Evolutionary conservation across 1,140 invertebrate genomes (phyloP).

Genomic region (Gryon sp.): DNA sequence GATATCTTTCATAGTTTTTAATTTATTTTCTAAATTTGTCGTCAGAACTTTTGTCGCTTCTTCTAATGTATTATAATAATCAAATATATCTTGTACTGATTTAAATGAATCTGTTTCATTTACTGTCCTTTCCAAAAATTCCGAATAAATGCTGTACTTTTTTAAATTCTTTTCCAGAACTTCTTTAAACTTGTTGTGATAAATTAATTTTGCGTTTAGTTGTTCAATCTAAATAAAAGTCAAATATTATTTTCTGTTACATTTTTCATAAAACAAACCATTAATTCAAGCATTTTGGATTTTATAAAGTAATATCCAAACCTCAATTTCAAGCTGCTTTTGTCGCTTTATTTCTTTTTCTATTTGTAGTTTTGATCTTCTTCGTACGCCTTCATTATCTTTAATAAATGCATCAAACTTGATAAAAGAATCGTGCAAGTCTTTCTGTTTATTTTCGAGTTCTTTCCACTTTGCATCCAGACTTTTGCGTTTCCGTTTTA

Average conservation of each 20-base stretch:
- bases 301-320: not conserved
- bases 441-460: conserved; percentile 25
- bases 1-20: conserved; percentile 65
- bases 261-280: too few species aligned
- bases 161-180: conserved; percentile 80
- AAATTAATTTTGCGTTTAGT: conserved; percentile 70
- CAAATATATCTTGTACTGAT: conserved; percentile 81
- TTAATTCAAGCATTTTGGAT: too few species aligned
- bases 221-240: conserved; percentile 64
- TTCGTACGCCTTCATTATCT: conserved; percentile 25
- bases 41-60: conserved; percentile 69
- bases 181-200: conserved; percentile 77
- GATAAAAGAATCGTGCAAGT: conserved; percentile 34
- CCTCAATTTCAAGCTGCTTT: conserved; percentile 3
- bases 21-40: conserved; percentile 68
- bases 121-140: conserved; percentile 80
- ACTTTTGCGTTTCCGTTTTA: conserved; percentile 4
- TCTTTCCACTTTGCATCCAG: conserved; percentile 22
- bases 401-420: conserved; percentile 41
- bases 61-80: conserved; percentile 80
- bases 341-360: conserved; percentile 10
- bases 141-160: conserved; percentile 81
- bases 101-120: conserved; percentile 80
- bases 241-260: not conserved
- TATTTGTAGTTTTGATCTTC: conserved; percentile 16